phyloP scores from a whole-genome alignment of 2,888 invertebrate genomes.

The Octodonta nipae region DNA sequence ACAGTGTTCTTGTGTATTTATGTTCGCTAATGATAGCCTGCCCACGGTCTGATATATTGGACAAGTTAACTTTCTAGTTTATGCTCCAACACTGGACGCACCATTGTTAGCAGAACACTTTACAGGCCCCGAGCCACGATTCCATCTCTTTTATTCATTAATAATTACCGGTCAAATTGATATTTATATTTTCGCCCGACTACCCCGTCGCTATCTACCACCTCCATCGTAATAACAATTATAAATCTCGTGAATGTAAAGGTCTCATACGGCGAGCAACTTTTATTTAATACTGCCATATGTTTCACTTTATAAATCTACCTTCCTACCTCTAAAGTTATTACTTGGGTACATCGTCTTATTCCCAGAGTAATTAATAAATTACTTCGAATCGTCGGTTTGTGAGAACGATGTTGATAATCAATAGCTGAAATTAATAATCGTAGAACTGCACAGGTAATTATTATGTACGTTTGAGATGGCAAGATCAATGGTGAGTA shows the following conservation, averaged over 20 bases:
- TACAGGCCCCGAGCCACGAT: slow-evolving; percentile 29
- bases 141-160: slow-evolving; percentile 26
- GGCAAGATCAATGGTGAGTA: no score
- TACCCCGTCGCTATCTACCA: slow-evolving; percentile 20
- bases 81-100: slow-evolving; percentile 23
- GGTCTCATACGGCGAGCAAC: slow-evolving; percentile 7
- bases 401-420: no score
- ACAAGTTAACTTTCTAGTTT: slow-evolving; percentile 30
- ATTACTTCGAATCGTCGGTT: no score
- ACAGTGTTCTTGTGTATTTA: slow-evolving; percentile 29
- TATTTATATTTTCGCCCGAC: slow-evolving; percentile 27
- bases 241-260: slow-evolving; percentile 22
- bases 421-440: no score
- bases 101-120: slow-evolving; percentile 32
- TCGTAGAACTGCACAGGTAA: no score
- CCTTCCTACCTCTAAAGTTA: no score
- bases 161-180: slow-evolving; percentile 29
- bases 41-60: slow-evolving; percentile 33
- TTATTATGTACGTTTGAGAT: no score
- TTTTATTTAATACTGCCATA: slow-evolving; percentile 10
- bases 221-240: slow-evolving; percentile 26
- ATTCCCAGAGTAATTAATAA: no score
- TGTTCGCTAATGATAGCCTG: slow-evolving; percentile 34
- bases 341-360: no score
- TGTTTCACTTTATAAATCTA: slow-evolving; percentile 9